Base-by-base conservation (phyloP, 2,797 vertebrate species). In the Argentina silus region DNA sequence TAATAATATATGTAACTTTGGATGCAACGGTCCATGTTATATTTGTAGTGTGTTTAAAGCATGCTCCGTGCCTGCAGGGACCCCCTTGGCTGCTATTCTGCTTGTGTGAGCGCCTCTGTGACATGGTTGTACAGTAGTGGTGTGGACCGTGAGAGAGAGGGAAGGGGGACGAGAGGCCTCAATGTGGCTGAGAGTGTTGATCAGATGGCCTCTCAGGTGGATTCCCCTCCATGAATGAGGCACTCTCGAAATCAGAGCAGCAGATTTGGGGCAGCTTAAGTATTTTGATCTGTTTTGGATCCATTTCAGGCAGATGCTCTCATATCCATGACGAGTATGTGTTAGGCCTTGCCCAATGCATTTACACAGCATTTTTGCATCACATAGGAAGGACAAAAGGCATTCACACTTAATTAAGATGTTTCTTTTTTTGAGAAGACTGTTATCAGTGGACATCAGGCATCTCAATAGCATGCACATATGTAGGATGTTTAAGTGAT, bases 161-260 rank as follows among this genome's bases (percentile, higher is more conserved):
- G 62, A 47, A 4, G 27, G 27, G 27, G 64, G 45, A 11, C 45
- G 44, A 47, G 62, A 47, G 17, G 44, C 43, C 45, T 48, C n/a
- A 10, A n/a, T 47, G 3, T 66, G 7, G 70, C 64, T 69, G 57
- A 77, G n/a, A 77, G 48, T 21, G n/a, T 14, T 74, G 23, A 44
- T 70, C 56, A 65, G 19, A 45, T 43, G 60, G 43, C 19, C 51
- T 47, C 10, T 5, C 14, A 9, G 14, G 36, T 51, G 23, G 21
- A 81, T 64, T 65, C 69, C 75, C 80, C 72, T 61, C 67, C 74
- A 78, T 76, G 74, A 78, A 23, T 5, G 62, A 73, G 63, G 53
- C 61, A 48, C 78, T 72, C 69, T 61, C 67, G 57, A 59, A 80
- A 70, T 75, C 76, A 70, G 74, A 65, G 69, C 69, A 17, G 74